phyloP scores from a whole-genome alignment of 2,797 vertebrate genomes.

The Pelodytes ibericus region DNA sequence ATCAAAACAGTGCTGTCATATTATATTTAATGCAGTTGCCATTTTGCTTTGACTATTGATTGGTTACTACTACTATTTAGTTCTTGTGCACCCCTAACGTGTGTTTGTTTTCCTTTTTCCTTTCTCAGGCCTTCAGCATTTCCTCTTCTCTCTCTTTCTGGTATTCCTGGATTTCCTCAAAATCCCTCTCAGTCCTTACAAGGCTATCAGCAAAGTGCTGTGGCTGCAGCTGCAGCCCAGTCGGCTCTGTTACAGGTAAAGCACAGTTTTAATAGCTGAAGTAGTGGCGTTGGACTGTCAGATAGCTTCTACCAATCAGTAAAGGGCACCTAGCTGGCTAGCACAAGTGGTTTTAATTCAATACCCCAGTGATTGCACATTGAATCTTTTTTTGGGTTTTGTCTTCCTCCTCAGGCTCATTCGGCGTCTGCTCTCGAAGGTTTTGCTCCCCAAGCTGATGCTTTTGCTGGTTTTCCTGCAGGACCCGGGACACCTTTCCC shows the following conservation, averaged over 20 bases:
- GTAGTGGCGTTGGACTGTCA: neutral
- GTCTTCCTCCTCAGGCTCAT: constrained; percentile 78
- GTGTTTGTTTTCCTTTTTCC: neutral
- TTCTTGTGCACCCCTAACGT: too few relatives aligned
- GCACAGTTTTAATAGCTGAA: neutral
- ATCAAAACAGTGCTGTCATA: too few relatives aligned
- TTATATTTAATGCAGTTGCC: too few relatives aligned
- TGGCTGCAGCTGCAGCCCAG: constrained; percentile 71
- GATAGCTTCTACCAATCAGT: too few relatives aligned
- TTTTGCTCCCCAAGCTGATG: constrained; percentile 87
- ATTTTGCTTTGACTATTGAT: too few relatives aligned
- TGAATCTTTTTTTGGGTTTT: neutral
- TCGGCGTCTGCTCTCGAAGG: constrained; percentile 86
- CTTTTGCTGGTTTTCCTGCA: constrained; percentile 85
- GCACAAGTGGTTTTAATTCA: neutral
- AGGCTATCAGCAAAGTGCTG: constrained; percentile 85
- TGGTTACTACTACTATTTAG: too few relatives aligned
- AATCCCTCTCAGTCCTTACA: constrained; percentile 81
- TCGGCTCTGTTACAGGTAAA: constrained; percentile 90
- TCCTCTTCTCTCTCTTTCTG: constrained; percentile 86
- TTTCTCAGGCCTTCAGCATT: constrained; percentile 40
- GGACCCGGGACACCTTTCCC: constrained; percentile 87
- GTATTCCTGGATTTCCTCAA: constrained; percentile 89
- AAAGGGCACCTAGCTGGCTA: neutral
- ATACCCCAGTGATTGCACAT: neutral